Evolutionary conservation across 1,140 invertebrate genomes (phyloP).

Genomic region (Heterodera carotae): DNA sequence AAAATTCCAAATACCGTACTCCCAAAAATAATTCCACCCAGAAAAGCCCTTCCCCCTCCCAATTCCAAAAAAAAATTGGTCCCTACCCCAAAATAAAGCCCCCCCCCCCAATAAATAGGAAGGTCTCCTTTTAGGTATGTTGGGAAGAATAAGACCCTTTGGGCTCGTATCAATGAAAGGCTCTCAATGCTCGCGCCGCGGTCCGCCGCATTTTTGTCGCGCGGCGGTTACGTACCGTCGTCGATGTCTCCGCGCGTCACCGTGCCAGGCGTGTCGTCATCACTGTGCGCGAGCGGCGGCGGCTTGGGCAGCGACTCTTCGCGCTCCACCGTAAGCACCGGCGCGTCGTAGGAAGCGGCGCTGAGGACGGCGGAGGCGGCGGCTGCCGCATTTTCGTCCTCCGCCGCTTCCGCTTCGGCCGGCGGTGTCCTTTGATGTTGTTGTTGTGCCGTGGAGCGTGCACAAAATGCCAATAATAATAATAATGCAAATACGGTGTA

Average conservation of each 20-base stretch:
- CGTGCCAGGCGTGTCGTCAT: neutral
- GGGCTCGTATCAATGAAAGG: too few species aligned
- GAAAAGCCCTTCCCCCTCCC: too few species aligned
- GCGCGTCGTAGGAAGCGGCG: constrained; percentile 21
- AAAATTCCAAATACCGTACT: too few species aligned
- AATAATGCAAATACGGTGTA: neutral
- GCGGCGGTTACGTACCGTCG: neutral
- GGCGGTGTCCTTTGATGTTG: neutral
- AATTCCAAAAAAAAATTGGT: too few species aligned
- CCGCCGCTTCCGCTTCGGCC: neutral
- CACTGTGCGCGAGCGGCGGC: neutral
- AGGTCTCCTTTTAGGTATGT: too few species aligned
- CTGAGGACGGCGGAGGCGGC: too few species aligned
- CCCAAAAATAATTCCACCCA: too few species aligned
- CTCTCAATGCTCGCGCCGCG: too few species aligned
- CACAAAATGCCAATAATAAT: neutral
- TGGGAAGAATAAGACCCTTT: too few species aligned
- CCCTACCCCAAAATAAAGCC: too few species aligned
- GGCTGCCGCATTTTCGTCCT: neutral
- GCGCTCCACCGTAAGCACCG: constrained; percentile 17
- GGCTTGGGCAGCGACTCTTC: constrained; percentile 16
- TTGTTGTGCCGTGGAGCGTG: neutral
- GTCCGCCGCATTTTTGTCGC: too few species aligned
- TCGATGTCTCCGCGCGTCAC: neutral
- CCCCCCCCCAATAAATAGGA: too few species aligned